Percentiles rank a stretch among this genome's conserved stretches.
Conservation (phyloP, 1,140 invertebrate species). For the Nixonia krombeini region DNA sequence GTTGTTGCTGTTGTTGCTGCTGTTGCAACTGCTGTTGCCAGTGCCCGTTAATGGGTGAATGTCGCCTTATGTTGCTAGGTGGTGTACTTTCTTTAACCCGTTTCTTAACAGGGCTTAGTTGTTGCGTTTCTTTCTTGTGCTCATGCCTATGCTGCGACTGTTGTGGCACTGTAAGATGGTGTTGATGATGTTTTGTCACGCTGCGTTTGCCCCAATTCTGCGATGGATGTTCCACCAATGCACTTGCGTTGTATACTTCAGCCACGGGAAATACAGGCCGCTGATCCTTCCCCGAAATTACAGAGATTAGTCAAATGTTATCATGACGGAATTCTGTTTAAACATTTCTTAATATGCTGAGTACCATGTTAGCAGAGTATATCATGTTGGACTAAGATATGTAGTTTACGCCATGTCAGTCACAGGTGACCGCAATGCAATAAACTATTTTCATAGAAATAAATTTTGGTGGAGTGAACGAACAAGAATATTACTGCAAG, state of each 20-base stretch:
- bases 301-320: conserved; percentile 47
- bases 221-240: conserved; percentile 74
- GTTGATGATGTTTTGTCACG: conserved; percentile 73
- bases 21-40: conserved; percentile 65
- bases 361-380: too few relatives aligned
- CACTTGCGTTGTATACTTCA: conserved; percentile 73
- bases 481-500: too few relatives aligned
- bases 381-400: too few relatives aligned
- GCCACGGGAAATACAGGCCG: conserved; percentile 79
- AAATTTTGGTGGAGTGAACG: too few relatives aligned
- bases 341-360: too few relatives aligned
- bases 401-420: too few relatives aligned
- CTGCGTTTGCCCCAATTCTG: conserved; percentile 71
- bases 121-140: conserved; percentile 90
- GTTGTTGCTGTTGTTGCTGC: conserved; percentile 59
- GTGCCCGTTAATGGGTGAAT: conserved; percentile 63
- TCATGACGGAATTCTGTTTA: too few relatives aligned
- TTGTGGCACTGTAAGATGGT: conserved; percentile 71
- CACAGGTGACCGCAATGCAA: too few relatives aligned
- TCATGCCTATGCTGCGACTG: conserved; percentile 69
- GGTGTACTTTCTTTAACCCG: conserved; percentile 97
- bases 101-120: conserved; percentile 97
- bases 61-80: conserved; percentile 73
- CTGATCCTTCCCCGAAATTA: conserved; percentile 73
- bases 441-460: too few relatives aligned